Evolutionary conservation across 2,113 vertebrate species (phyloP), one percentile per base, ranked within the genome.

Genomic region (Salvelinus alpinus): DNA sequence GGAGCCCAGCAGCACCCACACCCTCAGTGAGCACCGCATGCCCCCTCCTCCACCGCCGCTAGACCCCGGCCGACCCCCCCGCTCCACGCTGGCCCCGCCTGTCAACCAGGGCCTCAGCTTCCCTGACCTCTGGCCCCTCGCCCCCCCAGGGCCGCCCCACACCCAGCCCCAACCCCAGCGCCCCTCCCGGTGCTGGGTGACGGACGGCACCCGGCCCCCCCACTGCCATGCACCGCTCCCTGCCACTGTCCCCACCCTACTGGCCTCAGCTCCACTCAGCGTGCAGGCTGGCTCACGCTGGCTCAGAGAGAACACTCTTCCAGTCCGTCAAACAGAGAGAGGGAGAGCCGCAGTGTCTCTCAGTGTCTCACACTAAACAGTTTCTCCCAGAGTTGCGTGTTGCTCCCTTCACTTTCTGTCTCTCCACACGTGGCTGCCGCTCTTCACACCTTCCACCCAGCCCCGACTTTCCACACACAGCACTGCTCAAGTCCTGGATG

Each of bases 11-110:
- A 99, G 93, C 77, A 99, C 94, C 93, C 96, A 98, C 77, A 96
- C 89, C 74, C 96, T 94, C 82, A 96, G 87, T 3, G 97, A 97
- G 89, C 95, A 99, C 92, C 96, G 96, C 92, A 95, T 94, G 86
- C 90, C 68, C 82, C 88, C 38, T 12, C 2, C 57, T 67, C 44
- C 79, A 12, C 51, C 79, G 67, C 2, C 84, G 76, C 2, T 85
- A 78, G 1, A 18, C 78, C 24, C 82, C 9, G 1, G 86, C 64
- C 1, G 90, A 76, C 66, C 89, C n/a, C 0, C 68, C 59, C 0
- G 65, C 68, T 47, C 38, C 85, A 47, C 67, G 27, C 38, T 38
- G n/a, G 68, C 13, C 31, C 76, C 60, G 2, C 68, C 78, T 0
- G 78, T 64, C 24, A 9, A 62, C 81, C 76, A 84, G 64, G 82